These are phyloP conservation scores for Steatocranus sp. DNA, from an alignment of 2,797 vertebrate species.

Conservation along the genomic window DNA sequence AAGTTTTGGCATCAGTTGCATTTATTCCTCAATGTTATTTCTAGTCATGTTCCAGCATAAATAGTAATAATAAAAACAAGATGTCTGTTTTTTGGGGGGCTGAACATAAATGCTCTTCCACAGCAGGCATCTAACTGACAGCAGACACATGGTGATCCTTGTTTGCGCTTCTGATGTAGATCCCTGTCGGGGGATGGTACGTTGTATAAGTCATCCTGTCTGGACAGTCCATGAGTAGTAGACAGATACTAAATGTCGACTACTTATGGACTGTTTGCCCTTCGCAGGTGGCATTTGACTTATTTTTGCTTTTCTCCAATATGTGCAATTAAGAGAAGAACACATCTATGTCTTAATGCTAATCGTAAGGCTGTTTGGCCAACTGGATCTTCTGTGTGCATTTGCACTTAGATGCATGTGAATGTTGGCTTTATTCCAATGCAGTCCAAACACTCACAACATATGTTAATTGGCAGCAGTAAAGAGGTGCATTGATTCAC, in stretches of 20 bases:
- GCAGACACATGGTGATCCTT: not conserved
- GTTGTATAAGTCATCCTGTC: not conserved
- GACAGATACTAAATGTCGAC: not conserved
- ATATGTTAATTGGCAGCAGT: not conserved
- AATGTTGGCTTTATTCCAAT: slow-evolving; percentile 21
- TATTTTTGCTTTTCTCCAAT: not conserved
- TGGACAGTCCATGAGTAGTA: not conserved
- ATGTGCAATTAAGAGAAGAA: not conserved
- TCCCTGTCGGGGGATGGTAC: not conserved
- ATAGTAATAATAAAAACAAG: not conserved
- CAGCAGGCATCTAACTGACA: not conserved
- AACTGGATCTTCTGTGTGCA: not conserved
- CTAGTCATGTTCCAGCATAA: not conserved
- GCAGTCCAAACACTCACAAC: not conserved
- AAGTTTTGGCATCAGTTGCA: not conserved
- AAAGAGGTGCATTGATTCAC: slow-evolving; percentile 46
- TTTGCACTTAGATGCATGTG: slow-evolving; percentile 1
- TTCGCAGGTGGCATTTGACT: not conserved
- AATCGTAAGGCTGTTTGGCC: not conserved
- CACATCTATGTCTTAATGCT: not conserved
- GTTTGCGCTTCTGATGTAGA: not conserved
- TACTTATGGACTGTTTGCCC: not conserved
- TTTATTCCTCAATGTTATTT: not conserved
- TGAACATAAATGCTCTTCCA: not conserved
- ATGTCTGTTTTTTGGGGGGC: not conserved